These are phyloP conservation scores for Sialis fuliginosa DNA, from an alignment of 2,888 invertebrate genomes.

Conservation along the genomic window DNA sequence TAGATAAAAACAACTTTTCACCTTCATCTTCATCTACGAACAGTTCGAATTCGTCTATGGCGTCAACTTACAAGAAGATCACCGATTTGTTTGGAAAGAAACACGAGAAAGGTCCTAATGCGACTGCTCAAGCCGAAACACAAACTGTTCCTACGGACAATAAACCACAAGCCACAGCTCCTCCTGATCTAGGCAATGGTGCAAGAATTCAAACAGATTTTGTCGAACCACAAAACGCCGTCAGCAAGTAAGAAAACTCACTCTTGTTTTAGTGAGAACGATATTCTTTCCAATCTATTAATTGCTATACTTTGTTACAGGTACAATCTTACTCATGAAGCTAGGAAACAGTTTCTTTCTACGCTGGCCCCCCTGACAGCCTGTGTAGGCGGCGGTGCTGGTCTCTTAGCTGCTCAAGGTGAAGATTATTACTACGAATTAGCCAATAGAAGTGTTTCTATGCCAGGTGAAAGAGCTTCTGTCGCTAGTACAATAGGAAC, in stretches of 20 bases:
- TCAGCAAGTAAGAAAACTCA: neutral
- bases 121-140: constrained; percentile 15
- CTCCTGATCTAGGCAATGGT: constrained; percentile 37
- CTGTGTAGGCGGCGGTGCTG: constrained; percentile 41
- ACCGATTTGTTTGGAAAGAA: constrained; percentile 37
- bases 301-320: too few species aligned
- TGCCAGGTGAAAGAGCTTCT: constrained; percentile 37
- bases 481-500: constrained; percentile 44
- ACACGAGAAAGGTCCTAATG: constrained; percentile 17
- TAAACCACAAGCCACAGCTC: constrained; percentile 18
- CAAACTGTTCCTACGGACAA: constrained; percentile 11
- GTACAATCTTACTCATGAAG: constrained; percentile 27
- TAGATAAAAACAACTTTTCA: constrained; percentile 38
- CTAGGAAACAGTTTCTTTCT: constrained; percentile 60
- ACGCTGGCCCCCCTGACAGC: constrained; percentile 62
- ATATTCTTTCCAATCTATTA: too few species aligned
- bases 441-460: constrained; percentile 19
- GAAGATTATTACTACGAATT: constrained; percentile 42
- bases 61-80: constrained; percentile 45
- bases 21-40: constrained; percentile 35
- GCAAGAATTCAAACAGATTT: constrained; percentile 18
- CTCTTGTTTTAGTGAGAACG: too few species aligned
- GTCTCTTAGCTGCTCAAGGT: constrained; percentile 30
- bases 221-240: constrained; percentile 9
- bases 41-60: constrained; percentile 36